A percentile compares a stretch with the other conserved stretches of the same genome.
Evolutionary conservation across 2,888 invertebrate genomes (phyloP).

Genomic region (Lacanobia oleracea): DNA sequence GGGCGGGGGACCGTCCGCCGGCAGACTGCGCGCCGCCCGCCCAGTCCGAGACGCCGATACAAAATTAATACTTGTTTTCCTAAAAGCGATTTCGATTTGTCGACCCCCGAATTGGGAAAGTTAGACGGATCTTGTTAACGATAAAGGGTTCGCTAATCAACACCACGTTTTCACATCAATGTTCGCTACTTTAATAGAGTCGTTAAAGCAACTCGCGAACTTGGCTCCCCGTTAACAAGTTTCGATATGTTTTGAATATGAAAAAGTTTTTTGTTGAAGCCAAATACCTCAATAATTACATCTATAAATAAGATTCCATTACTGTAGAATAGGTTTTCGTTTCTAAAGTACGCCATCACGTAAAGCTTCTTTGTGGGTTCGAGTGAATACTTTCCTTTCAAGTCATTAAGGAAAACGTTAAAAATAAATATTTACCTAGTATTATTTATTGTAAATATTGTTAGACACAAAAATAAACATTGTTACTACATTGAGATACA

Average conservation of each 20-base stretch:
- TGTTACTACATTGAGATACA: neutral
- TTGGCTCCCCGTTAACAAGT: conserved; percentile 51
- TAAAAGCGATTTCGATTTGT: conserved; percentile 90
- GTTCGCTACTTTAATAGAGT: conserved; percentile 70
- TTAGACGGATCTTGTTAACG: conserved; percentile 88
- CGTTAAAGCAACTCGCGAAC: conserved; percentile 63
- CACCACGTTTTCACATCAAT: conserved; percentile 74
- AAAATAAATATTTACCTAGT: conserved; percentile 1
- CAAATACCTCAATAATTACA: conserved; percentile 31
- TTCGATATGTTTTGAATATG: conserved; percentile 41
- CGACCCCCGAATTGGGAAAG: conserved; percentile 88
- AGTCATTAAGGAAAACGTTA: conserved; percentile 11
- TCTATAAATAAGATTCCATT: conserved; percentile 18
- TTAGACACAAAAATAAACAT: conserved; percentile 2
- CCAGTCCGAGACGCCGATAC: conserved; percentile 83
- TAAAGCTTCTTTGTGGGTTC: conserved; percentile 35
- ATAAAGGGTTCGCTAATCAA: conserved; percentile 88
- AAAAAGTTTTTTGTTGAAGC: conserved; percentile 41
- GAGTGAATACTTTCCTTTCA: conserved; percentile 21
- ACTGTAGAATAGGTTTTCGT: conserved; percentile 11
- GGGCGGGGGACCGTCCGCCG: conserved; percentile 78
- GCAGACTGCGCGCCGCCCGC: conserved; percentile 85
- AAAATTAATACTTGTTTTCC: conserved; percentile 90
- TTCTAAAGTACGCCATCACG: conserved; percentile 20
- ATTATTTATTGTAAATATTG: neutral